Evolutionary conservation across 2,888 invertebrate species (phyloP).

Genomic region (Lucinisca nassula): DNA sequence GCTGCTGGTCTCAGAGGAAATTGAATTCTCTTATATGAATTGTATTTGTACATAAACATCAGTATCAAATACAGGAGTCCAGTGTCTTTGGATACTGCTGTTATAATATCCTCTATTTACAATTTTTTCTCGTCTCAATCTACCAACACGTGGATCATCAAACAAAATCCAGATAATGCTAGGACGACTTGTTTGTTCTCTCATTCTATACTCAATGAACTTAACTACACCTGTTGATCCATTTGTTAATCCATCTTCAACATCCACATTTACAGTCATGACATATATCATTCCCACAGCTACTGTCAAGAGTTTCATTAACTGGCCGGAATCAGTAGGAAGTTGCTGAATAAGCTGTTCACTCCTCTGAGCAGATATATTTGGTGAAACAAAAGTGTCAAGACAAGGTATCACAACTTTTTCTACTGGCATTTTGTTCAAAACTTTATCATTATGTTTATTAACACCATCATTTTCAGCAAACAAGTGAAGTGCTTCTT

Average conservation of each 20-base stretch:
- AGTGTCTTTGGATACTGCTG: no score
- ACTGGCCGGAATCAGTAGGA: background rate
- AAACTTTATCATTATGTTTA: background rate
- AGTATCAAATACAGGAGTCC: background rate
- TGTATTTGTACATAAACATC: no score
- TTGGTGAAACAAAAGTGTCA: background rate
- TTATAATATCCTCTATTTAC: no score
- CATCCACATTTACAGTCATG: background rate
- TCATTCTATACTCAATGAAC: background rate
- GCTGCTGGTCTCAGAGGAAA: background rate
- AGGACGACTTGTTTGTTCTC: background rate
- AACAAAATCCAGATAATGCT: background rate
- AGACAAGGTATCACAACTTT: background rate
- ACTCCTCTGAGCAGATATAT: background rate
- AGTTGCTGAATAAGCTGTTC: background rate
- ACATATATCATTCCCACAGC: background rate
- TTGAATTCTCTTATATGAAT: background rate
- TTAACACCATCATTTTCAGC: background rate
- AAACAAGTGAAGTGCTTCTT: background rate
- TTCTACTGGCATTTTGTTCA: no score
- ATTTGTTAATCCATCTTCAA: constrained; percentile 1
- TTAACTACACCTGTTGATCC: background rate
- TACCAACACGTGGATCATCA: no score
- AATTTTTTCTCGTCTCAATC: no score
- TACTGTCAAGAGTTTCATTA: background rate